Evolutionary conservation across 2,888 invertebrate species (phyloP).

Genomic region (Macroteleia sp.): DNA sequence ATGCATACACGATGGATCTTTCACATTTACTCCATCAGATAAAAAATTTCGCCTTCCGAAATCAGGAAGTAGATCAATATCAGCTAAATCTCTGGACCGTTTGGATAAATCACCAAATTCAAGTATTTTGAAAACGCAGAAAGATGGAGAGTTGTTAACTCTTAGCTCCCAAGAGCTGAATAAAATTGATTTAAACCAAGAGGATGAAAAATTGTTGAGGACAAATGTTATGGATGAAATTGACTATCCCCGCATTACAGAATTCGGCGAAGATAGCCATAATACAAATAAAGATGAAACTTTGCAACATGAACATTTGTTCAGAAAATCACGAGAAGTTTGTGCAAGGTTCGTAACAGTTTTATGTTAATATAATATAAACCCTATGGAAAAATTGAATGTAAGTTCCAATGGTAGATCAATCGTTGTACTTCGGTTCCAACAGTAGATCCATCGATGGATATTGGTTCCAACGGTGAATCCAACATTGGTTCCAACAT

Average conservation of each 20-base stretch:
- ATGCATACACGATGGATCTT: slow-evolving; percentile 25
- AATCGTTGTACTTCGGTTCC: no score
- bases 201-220: slow-evolving; percentile 1
- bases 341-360: slow-evolving; percentile 74
- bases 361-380: no score
- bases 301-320: slow-evolving; percentile 48
- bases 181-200: slow-evolving; percentile 53
- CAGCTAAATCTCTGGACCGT: slow-evolving; percentile 32
- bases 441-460: no score
- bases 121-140: slow-evolving; percentile 40
- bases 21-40: slow-evolving; percentile 7
- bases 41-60: slow-evolving; percentile 75
- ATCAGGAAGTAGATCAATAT: slow-evolving; percentile 50
- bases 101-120: slow-evolving; percentile 43
- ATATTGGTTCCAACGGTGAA: no score
- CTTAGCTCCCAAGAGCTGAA: slow-evolving; percentile 45
- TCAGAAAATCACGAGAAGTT: slow-evolving; percentile 73
- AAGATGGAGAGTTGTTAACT: slow-evolving; percentile 41
- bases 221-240: slow-evolving; percentile 14
- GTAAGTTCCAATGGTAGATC: no score
- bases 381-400: no score
- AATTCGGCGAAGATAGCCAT: no score
- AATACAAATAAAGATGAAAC: slow-evolving; percentile 17
- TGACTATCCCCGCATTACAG: slow-evolving; percentile 2
- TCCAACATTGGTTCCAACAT: no score